phyloP scores from a whole-genome alignment of 2,888 invertebrate species.

The Vanessa cardui region DNA sequence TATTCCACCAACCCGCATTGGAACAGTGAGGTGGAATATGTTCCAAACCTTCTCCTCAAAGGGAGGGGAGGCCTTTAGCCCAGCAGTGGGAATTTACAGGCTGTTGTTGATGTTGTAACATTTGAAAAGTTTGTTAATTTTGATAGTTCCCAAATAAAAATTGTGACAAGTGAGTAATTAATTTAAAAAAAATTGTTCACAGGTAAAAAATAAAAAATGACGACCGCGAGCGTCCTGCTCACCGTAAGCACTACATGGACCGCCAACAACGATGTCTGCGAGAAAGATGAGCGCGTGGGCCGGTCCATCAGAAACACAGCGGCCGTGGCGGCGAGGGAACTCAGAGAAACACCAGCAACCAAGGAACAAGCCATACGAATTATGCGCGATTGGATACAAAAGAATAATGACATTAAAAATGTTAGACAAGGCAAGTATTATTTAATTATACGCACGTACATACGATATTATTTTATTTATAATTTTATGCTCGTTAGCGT shows the following conservation, averaged over 20 bases:
- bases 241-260: conserved; percentile 70
- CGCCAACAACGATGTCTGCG: conserved; percentile 59
- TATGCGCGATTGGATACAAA: conserved; percentile 86
- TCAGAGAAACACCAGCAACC: conserved; percentile 86
- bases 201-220: conserved; percentile 53
- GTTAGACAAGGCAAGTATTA: conserved; percentile 82
- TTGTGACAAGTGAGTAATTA: too few species aligned
- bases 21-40: too few species aligned
- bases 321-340: conserved; percentile 84
- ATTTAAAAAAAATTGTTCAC: conserved; percentile 1
- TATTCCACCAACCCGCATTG: too few species aligned
- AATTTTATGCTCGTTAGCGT: too few species aligned
- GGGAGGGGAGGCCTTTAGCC: too few species aligned
- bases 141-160: too few species aligned
- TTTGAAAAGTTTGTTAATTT: not conserved
- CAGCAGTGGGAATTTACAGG: too few species aligned
- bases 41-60: too few species aligned
- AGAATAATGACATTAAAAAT: conserved; percentile 87
- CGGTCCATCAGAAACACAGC: conserved; percentile 54
- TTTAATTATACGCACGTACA: not conserved
- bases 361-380: conserved; percentile 85
- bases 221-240: conserved; percentile 69
- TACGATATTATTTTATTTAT: too few species aligned
- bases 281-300: conserved; percentile 57
- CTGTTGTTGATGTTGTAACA: too few species aligned